Conservation (phyloP, 2,113 vertebrate genomes). For the Hypomesus transpacificus region DNA sequence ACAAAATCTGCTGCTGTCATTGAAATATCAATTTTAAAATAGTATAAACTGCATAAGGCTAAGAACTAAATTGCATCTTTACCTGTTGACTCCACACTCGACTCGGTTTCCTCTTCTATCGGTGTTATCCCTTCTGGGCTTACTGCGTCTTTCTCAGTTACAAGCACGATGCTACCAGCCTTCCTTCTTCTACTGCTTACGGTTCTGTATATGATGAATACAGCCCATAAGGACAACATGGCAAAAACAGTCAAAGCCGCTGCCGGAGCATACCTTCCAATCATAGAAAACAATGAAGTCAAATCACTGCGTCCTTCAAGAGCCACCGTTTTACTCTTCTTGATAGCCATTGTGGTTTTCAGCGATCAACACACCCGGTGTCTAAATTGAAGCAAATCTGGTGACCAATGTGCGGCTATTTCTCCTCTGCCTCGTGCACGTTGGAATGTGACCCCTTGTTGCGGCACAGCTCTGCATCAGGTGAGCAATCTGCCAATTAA, state of each 20-base stretch:
- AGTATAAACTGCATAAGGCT: background rate
- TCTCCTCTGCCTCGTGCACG: background rate
- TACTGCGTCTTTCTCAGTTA: constrained; percentile 9
- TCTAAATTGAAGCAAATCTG: background rate
- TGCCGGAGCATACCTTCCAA: background rate
- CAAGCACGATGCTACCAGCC: constrained; percentile 14
- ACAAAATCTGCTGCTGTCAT: background rate
- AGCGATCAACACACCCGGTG: background rate
- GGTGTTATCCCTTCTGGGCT: background rate
- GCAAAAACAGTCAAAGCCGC: constrained; percentile 1
- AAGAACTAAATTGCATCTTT: constrained; percentile 11
- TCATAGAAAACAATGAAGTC: background rate
- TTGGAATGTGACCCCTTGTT: constrained; percentile 6
- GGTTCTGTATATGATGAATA: constrained; percentile 52
- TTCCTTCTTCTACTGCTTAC: constrained; percentile 56
- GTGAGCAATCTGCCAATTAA: background rate
- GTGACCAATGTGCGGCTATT: no score
- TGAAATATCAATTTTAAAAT: background rate
- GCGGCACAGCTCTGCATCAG: constrained; percentile 7
- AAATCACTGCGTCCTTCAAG: constrained; percentile 1
- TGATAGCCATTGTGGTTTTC: background rate
- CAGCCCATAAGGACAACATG: constrained; percentile 4
- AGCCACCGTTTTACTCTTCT: background rate
- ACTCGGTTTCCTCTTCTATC: background rate
- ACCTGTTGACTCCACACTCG: constrained; percentile 51